These are phyloP conservation scores for Drosophila mimica DNA, from an alignment of 2,888 invertebrate species.

Conservation along the genomic window DNA sequence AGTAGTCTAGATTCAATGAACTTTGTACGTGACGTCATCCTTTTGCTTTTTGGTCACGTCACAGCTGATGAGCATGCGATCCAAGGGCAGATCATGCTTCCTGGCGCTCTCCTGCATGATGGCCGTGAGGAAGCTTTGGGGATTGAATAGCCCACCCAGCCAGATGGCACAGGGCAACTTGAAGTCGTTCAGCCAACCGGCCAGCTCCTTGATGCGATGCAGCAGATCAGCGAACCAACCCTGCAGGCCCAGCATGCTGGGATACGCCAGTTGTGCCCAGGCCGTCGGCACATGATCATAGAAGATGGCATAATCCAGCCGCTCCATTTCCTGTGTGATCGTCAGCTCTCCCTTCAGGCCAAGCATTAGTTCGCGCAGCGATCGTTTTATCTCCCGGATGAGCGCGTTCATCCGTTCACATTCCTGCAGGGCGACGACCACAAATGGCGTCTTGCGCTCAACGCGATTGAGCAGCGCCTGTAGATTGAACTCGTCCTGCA, in stretches of 20 bases:
- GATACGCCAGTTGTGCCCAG: constrained; percentile 95
- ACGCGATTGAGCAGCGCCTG: constrained; percentile 93
- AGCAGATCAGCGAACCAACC: constrained; percentile 95
- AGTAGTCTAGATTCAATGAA: not conserved
- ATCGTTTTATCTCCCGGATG: constrained; percentile 92
- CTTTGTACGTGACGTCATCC: constrained; percentile 91
- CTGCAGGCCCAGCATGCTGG: constrained; percentile 92
- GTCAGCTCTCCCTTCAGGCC: constrained; percentile 97
- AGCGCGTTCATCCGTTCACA: constrained; percentile 97
- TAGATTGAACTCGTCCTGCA: constrained; percentile 96
- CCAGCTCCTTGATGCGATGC: constrained; percentile 91
- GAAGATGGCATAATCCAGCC: constrained; percentile 92
- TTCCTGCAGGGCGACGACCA: constrained; percentile 96
- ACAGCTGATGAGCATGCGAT: constrained; percentile 97
- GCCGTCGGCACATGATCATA: constrained; percentile 93
- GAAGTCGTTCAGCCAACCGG: constrained; percentile 93
- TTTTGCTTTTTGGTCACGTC: constrained; percentile 96
- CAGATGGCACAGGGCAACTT: constrained; percentile 94
- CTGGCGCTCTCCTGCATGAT: constrained; percentile 99
- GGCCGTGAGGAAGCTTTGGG: constrained; percentile 98
- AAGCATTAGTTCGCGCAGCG: constrained; percentile 93
- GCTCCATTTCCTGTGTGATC: constrained; percentile 97
- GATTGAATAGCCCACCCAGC: constrained; percentile 98
- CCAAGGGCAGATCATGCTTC: constrained; percentile 97
- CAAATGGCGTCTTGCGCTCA: constrained; percentile 96